Evolutionary conservation across 2,797 vertebrate species (phyloP).

Genomic region (Peromyscus nudipes): DNA sequence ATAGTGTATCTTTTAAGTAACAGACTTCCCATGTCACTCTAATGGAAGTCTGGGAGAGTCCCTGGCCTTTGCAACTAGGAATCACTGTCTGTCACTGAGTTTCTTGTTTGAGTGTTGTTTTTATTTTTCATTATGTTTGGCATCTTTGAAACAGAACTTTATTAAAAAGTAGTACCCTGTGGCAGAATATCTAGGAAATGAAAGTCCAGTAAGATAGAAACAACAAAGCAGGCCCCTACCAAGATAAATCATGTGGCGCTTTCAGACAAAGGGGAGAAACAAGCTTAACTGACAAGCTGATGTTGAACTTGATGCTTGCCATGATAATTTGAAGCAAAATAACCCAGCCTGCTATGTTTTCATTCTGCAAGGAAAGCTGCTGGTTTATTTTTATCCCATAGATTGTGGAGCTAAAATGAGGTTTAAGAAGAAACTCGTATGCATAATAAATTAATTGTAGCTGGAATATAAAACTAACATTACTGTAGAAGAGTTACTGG

Average conservation of each 20-base stretch:
- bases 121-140: background rate
- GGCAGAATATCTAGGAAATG: background rate
- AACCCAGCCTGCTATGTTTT: background rate
- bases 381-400: constrained; percentile 18
- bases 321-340: constrained; percentile 59
- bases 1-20: background rate
- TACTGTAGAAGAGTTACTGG: background rate
- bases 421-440: background rate
- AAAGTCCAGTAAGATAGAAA: constrained; percentile 1
- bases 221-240: background rate
- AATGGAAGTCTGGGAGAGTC: rapidly evolving
- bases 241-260: background rate
- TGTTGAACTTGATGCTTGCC: constrained; percentile 8
- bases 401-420: background rate
- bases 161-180: constrained; percentile 26
- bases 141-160: constrained; percentile 26
- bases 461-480: background rate
- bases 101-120: background rate
- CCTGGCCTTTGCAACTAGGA: background rate
- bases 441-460: constrained; percentile 45
- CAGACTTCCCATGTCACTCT: no score
- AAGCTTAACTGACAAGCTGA: background rate
- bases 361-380: background rate
- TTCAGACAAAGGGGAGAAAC: background rate
- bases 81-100: background rate